Percentiles rank a stretch among this genome's conserved stretches.
These are phyloP conservation scores for Oreochromis tanganicae DNA, from an alignment of 2,113 vertebrate species.

Conservation along the genomic window DNA sequence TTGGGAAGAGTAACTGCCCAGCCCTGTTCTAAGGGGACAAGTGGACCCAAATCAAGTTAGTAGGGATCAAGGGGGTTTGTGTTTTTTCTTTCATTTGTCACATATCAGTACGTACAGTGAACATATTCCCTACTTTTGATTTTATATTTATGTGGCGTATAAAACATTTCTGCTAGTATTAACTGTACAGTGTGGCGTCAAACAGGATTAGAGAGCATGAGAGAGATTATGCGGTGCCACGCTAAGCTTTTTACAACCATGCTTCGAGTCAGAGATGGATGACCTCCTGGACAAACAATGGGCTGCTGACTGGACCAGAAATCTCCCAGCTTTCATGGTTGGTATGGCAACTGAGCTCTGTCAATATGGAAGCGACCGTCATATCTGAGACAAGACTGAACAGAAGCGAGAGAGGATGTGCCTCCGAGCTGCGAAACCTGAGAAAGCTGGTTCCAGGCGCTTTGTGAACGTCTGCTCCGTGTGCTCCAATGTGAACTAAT, in stretches of 20 bases:
- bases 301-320: neutral
- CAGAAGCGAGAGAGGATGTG: neutral
- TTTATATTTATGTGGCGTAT: neutral
- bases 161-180: neutral
- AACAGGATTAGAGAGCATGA: neutral
- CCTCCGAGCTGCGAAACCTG: conserved; percentile 48
- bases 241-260: neutral
- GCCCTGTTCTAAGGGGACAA: neutral
- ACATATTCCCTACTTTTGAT: neutral
- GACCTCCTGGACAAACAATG: conserved; percentile 39
- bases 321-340: conserved; percentile 19
- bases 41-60: neutral
- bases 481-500: conserved; percentile 41
- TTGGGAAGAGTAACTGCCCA: neutral
- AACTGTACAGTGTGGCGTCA: neutral
- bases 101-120: neutral
- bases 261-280: neutral
- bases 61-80: neutral
- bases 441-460: conserved; percentile 22
- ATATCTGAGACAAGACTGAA: conserved; percentile 5
- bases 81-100: neutral
- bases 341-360: conserved; percentile 35
- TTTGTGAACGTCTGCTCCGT: conserved; percentile 16
- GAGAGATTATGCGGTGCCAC: conserved; percentile 22
- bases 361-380: conserved; percentile 25